Conservation (phyloP, 2,888 invertebrate species). For the Xanthorhoe spadicearia region DNA sequence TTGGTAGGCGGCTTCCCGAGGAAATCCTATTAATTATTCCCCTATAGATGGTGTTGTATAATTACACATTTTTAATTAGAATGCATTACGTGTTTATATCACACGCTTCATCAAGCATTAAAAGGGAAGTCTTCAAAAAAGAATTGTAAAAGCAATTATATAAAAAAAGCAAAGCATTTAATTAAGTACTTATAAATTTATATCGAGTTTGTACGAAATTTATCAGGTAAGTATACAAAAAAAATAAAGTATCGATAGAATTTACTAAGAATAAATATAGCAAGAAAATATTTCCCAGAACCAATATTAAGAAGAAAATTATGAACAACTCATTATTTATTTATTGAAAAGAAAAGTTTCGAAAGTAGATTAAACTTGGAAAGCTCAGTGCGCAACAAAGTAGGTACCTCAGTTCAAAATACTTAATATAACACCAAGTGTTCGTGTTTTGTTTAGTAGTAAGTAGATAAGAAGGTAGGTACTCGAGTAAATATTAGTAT, state of each 20-base stretch:
- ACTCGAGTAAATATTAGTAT: not conserved
- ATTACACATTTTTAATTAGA: constrained; percentile 7
- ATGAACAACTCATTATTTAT: constrained; percentile 26
- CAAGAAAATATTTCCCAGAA: constrained; percentile 6
- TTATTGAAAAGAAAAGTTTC: constrained; percentile 38
- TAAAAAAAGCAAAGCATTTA: not conserved
- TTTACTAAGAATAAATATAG: not conserved
- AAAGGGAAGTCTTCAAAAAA: not conserved
- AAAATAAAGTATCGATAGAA: not conserved
- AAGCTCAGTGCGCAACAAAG: constrained; percentile 30
- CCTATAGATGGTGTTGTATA: constrained; percentile 43
- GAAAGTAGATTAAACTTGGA: constrained; percentile 44
- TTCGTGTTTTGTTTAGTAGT: constrained; percentile 20
- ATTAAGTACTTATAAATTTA: not conserved
- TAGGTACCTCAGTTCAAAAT: constrained; percentile 23
- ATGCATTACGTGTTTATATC: not conserved
- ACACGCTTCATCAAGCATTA: not conserved
- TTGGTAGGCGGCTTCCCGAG: constrained; percentile 56
- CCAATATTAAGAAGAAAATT: constrained; percentile 3
- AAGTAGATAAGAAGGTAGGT: not conserved
- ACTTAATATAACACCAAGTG: constrained; percentile 31
- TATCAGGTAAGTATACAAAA: too few species aligned
- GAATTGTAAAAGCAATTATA: not conserved
- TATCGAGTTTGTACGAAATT: too few species aligned
- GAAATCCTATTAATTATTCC: constrained; percentile 67